Percentiles rank a stretch among this genome's conserved stretches.
These are phyloP conservation scores for Halictus rubicundus DNA, from an alignment of 1,140 invertebrate genomes.

Conservation along the genomic window DNA sequence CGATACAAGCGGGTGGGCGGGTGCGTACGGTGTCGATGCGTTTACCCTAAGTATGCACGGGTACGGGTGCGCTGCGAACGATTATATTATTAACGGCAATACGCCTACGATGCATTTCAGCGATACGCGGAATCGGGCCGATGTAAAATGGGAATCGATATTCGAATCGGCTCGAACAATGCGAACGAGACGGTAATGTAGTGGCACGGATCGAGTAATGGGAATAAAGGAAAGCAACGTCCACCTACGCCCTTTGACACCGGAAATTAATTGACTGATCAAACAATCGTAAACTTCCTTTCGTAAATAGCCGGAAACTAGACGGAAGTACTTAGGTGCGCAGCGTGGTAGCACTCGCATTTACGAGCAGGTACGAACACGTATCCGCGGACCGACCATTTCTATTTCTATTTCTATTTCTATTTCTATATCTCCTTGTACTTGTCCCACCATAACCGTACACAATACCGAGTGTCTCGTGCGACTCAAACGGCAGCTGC, in stretches of 20 bases:
- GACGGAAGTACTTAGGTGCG: slow-evolving; percentile 66
- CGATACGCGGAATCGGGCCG: not conserved
- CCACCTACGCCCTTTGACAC: slow-evolving; percentile 15
- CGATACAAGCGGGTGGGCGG: too few species aligned
- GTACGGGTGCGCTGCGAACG: too few species aligned
- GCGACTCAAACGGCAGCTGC: too few species aligned
- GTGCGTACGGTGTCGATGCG: too few species aligned
- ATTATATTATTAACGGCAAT: too few species aligned
- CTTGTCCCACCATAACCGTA: too few species aligned
- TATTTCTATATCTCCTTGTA: too few species aligned
- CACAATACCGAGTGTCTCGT: too few species aligned
- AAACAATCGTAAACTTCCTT: slow-evolving; percentile 77
- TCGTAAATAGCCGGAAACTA: slow-evolving; percentile 75
- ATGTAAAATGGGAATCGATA: not conserved
- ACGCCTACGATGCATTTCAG: too few species aligned
- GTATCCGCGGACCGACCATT: not conserved
- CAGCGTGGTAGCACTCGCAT: not conserved
- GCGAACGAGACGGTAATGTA: not conserved
- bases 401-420: not conserved
- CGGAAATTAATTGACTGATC: slow-evolving; percentile 75
- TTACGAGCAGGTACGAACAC: not conserved
- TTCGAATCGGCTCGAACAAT: not conserved
- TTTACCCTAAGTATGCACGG: too few species aligned
- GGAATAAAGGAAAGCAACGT: not conserved
- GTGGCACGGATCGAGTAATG: not conserved